Percentiles rank a stretch among this genome's conserved stretches.
Conservation (phyloP, 2,888 invertebrate genomes). For the Pristionchus mayeri region DNA sequence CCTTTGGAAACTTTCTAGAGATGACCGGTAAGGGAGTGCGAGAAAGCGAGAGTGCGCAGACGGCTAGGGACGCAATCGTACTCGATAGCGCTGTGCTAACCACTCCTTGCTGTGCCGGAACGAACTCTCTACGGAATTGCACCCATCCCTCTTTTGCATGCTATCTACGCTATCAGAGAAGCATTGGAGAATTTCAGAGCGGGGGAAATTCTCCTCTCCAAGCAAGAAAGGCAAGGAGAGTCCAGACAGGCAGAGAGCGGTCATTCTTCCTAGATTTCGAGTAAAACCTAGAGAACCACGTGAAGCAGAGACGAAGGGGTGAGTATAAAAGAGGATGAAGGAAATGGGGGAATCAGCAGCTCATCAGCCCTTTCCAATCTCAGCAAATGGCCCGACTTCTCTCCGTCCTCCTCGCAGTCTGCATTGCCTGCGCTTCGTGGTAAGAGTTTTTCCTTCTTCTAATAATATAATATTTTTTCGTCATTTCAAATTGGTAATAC, state of each 20-base stretch:
- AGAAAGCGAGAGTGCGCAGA: neutral
- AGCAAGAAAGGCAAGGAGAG: too few relatives aligned
- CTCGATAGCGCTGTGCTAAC: neutral
- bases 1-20: slow-evolving; percentile 15
- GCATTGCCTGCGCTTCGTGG: neutral
- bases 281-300: neutral
- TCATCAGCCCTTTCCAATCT: neutral
- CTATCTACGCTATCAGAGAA: neutral
- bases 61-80: neutral
- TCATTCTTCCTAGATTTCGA: neutral
- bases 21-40: neutral
- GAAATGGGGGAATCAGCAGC: neutral
- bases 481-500: neutral
- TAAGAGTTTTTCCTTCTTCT: neutral
- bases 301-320: neutral
- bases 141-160: neutral
- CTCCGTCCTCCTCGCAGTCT: slow-evolving; percentile 14
- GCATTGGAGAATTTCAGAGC: neutral
- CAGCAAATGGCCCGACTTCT: neutral
- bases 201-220: too few relatives aligned
- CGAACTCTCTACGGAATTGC: neutral
- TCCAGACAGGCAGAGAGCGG: neutral
- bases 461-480: neutral
- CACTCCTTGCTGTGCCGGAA: slow-evolving; percentile 30
- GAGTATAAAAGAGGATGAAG: neutral